A percentile compares a stretch with the other conserved stretches of the same genome.
phyloP scores from a whole-genome alignment of 2,888 invertebrate species.

The Cheilosia variabilis region DNA sequence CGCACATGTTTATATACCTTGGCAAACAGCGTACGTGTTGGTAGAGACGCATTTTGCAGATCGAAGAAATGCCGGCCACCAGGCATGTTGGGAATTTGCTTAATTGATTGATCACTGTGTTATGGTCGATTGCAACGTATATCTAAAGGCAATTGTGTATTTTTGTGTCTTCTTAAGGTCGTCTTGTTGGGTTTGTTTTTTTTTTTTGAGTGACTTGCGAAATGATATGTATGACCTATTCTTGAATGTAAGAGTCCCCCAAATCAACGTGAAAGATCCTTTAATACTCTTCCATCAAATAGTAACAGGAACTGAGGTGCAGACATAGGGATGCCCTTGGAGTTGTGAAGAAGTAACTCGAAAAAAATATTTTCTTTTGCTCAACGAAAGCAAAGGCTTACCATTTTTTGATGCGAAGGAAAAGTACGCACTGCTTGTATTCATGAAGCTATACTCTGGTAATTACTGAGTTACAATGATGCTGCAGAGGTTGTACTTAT shows the following conservation, averaged over 20 bases:
- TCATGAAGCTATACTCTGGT: neutral
- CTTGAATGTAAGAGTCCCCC: no score
- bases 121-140: slow-evolving; percentile 2
- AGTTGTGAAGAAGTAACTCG: no score
- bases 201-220: no score
- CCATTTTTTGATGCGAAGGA: no score
- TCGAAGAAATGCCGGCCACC: neutral
- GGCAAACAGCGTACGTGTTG: neutral
- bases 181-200: no score
- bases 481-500: neutral
- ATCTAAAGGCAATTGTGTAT: neutral
- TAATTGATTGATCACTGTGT: slow-evolving; percentile 3
- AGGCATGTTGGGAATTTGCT: neutral
- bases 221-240: no score
- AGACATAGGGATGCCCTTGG: no score
- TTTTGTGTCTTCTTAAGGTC: neutral
- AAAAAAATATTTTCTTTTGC: no score
- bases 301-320: no score
- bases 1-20: neutral
- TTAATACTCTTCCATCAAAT: no score
- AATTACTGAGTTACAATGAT: neutral
- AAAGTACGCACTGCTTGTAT: neutral
- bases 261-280: no score
- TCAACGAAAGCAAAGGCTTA: no score
- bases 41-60: neutral